Base-by-base conservation (phyloP, 2,797 vertebrate genomes). In the Luscinia luscinia region DNA sequence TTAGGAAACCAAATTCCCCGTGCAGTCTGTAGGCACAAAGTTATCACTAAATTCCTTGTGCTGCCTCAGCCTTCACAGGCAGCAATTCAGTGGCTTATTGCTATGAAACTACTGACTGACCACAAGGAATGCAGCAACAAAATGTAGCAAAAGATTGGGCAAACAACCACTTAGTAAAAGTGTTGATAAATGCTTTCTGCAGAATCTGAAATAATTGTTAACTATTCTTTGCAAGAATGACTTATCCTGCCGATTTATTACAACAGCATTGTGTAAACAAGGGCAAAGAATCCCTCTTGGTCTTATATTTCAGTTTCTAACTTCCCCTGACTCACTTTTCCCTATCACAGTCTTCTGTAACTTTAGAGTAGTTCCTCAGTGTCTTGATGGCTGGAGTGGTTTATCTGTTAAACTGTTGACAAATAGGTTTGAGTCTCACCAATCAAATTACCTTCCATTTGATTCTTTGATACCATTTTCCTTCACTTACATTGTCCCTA, bases 171-270 rank as follows among this genome's bases (percentile, higher is more conserved):
- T 87, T 54, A 77, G 41, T 43, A 61, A 74, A 70, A 27, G 57
- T 82, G 58, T 58, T 89, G 74, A 87, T 67, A 79, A 86, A 76
- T 34, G 52, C n/a, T 87, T 90, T 95, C 54, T 82, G 45, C 52
- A 70, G 46, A 52, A 5, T 52, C 67, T 76, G n/a, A 86, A 86
- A n/a, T 34, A 16, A 83, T 68, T 61, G 13, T 43, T 92, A 90
- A 38, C 54, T 66, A 20, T 49, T 76, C 59, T 76, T 69, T 41
- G 30, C 55, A 90, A 75, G 55, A 78, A 86, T 26, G 4, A 55
- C 26, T 41, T 77, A 67, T 82, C 24, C 19, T 84, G 38, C 4
- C 49, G 46, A 68, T 54, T 67, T 70, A 61, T 79, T 92, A 61
- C 67, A 90, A 59, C 40, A 84, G 3, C 6, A n/a, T 20, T 82